Evolutionary conservation across 2,888 invertebrate species (phyloP).

Genomic region (Catonia carolina): DNA sequence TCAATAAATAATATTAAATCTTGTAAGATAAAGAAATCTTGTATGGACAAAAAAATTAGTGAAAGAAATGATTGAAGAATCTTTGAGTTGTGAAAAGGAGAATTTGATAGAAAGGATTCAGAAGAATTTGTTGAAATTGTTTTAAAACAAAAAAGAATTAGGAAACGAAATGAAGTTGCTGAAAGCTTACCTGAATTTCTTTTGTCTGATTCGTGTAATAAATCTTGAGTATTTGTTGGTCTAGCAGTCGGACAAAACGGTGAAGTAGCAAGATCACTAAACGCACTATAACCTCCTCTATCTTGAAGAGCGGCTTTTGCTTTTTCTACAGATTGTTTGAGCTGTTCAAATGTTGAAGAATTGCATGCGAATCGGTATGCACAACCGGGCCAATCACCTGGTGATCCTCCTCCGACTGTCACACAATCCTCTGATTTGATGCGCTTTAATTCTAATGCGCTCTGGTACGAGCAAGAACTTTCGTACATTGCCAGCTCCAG

Average conservation of each 20-base stretch:
- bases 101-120: no score
- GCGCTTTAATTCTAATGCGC: slow-evolving; percentile 69
- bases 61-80: no score
- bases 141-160: no score
- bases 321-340: slow-evolving; percentile 85
- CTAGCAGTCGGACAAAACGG: slow-evolving; percentile 33
- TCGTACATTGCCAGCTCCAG: slow-evolving; percentile 63
- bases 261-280: slow-evolving; percentile 50
- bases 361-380: slow-evolving; percentile 66
- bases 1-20: no score
- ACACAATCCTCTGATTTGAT: slow-evolving; percentile 46
- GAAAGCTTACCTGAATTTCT: slow-evolving; percentile 1
- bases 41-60: no score
- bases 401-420: slow-evolving; percentile 32
- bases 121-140: no score
- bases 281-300: slow-evolving; percentile 63
- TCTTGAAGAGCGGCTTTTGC: slow-evolving; percentile 81
- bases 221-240: neutral
- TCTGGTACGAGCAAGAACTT: slow-evolving; percentile 88
- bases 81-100: no score
- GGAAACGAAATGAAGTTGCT: no score
- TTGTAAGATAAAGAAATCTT: no score
- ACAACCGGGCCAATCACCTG: slow-evolving; percentile 43
- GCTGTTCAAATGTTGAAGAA: slow-evolving; percentile 81
- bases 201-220: neutral